Evolutionary conservation across 2,113 vertebrate species (phyloP).

Genomic region (Abramis brama): DNA sequence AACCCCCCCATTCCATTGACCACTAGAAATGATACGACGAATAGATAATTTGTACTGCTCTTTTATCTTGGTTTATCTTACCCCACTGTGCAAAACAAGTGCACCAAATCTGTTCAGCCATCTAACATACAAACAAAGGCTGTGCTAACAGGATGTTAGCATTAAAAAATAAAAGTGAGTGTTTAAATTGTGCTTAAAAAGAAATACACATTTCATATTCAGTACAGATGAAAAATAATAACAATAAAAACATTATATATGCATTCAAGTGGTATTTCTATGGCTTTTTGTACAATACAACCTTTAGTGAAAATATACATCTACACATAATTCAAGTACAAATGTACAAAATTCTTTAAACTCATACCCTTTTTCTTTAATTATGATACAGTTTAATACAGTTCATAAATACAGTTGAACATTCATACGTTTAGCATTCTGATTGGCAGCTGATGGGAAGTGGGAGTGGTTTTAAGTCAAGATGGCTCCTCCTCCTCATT

Average conservation of each 20-base stretch:
- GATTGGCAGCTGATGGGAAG: slow-evolving; percentile 66
- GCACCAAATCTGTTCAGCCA: background rate
- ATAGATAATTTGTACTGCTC: slow-evolving; percentile 10
- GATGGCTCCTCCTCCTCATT: slow-evolving; percentile 80
- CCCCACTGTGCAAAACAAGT: slow-evolving; percentile 11
- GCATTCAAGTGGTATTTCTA: slow-evolving; percentile 82
- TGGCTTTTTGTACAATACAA: slow-evolving; percentile 88
- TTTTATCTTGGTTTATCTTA: background rate
- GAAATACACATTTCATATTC: slow-evolving; percentile 71
- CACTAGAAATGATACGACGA: background rate
- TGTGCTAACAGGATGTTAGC: slow-evolving; percentile 10
- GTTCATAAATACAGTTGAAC: slow-evolving; percentile 81
- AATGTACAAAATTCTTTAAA: slow-evolving; percentile 86
- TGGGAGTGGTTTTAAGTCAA: slow-evolving; percentile 79
- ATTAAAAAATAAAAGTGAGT: slow-evolving; percentile 13
- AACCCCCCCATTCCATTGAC: background rate
- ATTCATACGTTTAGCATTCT: slow-evolving; percentile 78
- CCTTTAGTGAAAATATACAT: slow-evolving; percentile 93
- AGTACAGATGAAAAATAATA: slow-evolving; percentile 68
- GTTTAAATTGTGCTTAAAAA: slow-evolving; percentile 73
- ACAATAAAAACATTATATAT: slow-evolving; percentile 75
- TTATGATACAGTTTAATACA: slow-evolving; percentile 88
- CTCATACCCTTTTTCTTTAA: slow-evolving; percentile 82
- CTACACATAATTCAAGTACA: slow-evolving; percentile 89
- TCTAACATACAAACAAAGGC: slow-evolving; percentile 33